A percentile compares a stretch with the other conserved stretches of the same genome.
Evolutionary conservation across 2,888 invertebrate genomes (phyloP).

Genomic region (Sturmia bella): DNA sequence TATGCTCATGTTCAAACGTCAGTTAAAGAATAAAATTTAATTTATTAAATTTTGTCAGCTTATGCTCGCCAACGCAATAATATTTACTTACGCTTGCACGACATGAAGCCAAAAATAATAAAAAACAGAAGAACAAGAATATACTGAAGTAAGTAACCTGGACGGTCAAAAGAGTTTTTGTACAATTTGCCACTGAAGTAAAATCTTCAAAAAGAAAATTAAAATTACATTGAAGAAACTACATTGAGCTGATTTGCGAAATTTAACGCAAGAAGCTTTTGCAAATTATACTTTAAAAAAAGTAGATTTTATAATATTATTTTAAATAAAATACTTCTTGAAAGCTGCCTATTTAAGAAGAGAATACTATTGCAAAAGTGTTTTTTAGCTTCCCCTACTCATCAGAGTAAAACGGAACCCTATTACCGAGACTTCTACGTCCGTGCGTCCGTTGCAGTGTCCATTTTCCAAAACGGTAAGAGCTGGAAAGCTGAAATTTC

Average conservation of each 20-base stretch:
- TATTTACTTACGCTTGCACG: neutral
- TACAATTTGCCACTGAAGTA: too few species aligned
- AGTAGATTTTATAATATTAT: too few species aligned
- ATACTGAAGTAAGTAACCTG: neutral
- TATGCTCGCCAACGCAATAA: slow-evolving; percentile 9
- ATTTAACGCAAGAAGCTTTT: neutral
- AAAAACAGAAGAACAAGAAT: neutral
- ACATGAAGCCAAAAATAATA: neutral
- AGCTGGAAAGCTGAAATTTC: too few species aligned
- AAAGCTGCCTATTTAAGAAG: too few species aligned
- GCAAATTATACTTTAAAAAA: neutral
- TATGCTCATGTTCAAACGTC: neutral
- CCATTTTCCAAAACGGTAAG: too few species aligned
- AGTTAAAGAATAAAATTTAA: slow-evolving; percentile 46
- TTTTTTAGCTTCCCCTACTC: too few species aligned
- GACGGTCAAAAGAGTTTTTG: neutral
- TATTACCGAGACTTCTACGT: too few species aligned
- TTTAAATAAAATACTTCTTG: too few species aligned
- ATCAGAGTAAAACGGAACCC: too few species aligned
- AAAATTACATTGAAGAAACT: neutral
- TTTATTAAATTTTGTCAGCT: slow-evolving; percentile 56
- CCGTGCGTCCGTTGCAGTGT: too few species aligned
- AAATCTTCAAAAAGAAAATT: neutral
- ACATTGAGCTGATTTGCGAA: too few species aligned
- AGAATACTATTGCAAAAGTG: too few species aligned